These are phyloP conservation scores for Crematogaster levior DNA, from an alignment of 2,888 invertebrate species.

Conservation along the genomic window DNA sequence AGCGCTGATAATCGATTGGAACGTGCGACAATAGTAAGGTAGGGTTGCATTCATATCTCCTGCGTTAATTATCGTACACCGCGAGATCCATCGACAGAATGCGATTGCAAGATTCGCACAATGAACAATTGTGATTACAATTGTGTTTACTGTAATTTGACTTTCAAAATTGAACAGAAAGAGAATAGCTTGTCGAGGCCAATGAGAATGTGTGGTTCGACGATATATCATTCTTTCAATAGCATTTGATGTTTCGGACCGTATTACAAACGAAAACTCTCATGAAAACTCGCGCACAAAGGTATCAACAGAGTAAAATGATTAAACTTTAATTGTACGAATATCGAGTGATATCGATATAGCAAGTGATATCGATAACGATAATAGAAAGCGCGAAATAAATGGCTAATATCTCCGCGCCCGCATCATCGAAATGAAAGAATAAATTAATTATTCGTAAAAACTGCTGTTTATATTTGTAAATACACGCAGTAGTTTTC, in stretches of 20 bases:
- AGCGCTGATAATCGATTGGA: slow-evolving; percentile 29
- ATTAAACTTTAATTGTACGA: slow-evolving; percentile 42
- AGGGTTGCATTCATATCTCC: slow-evolving; percentile 11
- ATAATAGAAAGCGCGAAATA: slow-evolving; percentile 13
- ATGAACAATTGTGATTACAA: slow-evolving; percentile 42
- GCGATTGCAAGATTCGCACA: slow-evolving; percentile 42
- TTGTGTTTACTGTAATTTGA: slow-evolving; percentile 42
- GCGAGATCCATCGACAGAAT: slow-evolving; percentile 23
- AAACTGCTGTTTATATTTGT: background rate
- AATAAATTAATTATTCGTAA: background rate
- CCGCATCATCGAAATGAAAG: background rate
- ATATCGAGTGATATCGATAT: slow-evolving; percentile 13
- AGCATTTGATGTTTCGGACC: slow-evolving; percentile 14
- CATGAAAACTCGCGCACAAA: slow-evolving; percentile 20
- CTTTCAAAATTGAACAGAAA: slow-evolving; percentile 39
- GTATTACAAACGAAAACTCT: slow-evolving; percentile 38
- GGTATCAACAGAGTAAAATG: background rate
- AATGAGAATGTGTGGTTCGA: slow-evolving; percentile 5
- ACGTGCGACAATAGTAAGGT: background rate
- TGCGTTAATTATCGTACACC: slow-evolving; percentile 34
- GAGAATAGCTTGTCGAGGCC: slow-evolving; percentile 7
- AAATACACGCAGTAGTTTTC: background rate
- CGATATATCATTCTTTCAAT: slow-evolving; percentile 44
- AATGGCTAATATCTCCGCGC: background rate
- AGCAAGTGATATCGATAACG: too few relatives aligned